These are phyloP conservation scores for Xiphorhynchus erythropygius DNA, from an alignment of 2,797 vertebrate species.

Conservation along the genomic window DNA sequence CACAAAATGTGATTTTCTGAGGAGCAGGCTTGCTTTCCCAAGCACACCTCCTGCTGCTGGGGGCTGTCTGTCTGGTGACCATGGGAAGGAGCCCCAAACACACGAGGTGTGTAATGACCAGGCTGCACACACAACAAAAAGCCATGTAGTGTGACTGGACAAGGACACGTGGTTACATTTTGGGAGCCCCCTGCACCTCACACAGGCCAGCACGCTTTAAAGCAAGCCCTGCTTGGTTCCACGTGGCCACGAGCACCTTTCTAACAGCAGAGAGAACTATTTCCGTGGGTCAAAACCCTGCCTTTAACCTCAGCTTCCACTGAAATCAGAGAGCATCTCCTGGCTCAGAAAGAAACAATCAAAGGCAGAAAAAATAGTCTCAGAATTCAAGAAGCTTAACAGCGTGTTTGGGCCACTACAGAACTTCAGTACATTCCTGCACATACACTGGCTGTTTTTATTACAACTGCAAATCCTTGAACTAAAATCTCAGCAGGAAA, in stretches of 20 bases:
- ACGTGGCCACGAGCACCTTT: not conserved
- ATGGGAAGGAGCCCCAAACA: not conserved
- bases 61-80: not conserved
- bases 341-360: not conserved
- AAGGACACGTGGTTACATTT: not conserved
- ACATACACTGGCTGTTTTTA: not conserved
- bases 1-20: not conserved
- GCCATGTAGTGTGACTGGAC: not conserved
- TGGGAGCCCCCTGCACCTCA: not conserved
- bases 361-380: not conserved
- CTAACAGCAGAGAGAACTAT: not conserved
- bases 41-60: not conserved
- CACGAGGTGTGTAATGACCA: not conserved
- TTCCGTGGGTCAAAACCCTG: not conserved
- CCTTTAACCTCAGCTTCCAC: not conserved
- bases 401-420: not conserved
- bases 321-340: not conserved
- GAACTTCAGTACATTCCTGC: not conserved
- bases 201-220: not conserved
- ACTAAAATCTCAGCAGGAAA: not conserved
- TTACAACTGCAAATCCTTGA: not conserved
- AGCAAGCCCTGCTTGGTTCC: not conserved
- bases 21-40: not conserved
- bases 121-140: not conserved
- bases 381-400: not conserved